Evolutionary conservation across 2,888 invertebrate genomes (phyloP).

Genomic region (Barypeithes pellucidus): DNA sequence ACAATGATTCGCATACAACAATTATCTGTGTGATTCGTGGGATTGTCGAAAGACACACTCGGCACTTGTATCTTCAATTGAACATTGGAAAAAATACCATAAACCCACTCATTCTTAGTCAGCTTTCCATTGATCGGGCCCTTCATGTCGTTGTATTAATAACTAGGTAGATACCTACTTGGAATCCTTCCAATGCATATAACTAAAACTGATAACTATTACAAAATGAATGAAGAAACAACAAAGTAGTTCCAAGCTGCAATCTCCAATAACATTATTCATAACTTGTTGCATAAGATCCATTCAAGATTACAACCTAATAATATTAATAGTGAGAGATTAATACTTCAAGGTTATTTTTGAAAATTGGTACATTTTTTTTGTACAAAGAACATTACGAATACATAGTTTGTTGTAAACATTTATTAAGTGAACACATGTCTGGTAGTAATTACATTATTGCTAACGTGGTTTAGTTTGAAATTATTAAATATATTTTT

Average conservation of each 20-base stretch:
- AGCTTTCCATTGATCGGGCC: too few species aligned
- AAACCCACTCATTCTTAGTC: too few species aligned
- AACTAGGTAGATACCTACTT: too few species aligned
- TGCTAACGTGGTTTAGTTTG: not conserved
- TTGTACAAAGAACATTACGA: not conserved
- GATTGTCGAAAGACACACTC: too few species aligned
- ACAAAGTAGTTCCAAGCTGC: conserved; percentile 4
- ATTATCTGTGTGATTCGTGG: too few species aligned
- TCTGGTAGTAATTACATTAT: not conserved
- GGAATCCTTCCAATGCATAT: too few species aligned
- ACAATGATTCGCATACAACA: too few species aligned
- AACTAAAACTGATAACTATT: too few species aligned
- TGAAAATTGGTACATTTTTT: not conserved
- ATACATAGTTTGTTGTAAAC: not conserved
- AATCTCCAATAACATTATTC: not conserved
- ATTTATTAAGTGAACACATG: not conserved
- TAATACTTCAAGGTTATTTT: not conserved
- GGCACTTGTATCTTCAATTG: too few species aligned
- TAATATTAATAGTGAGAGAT: conserved; percentile 10
- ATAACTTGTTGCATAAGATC: not conserved
- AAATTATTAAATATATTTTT: too few species aligned
- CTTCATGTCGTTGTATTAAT: too few species aligned
- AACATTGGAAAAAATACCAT: too few species aligned
- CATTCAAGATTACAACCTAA: not conserved
- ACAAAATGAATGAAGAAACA: not conserved